Conservation (phyloP, 2,888 invertebrate species). For the Dasypolia templi region DNA sequence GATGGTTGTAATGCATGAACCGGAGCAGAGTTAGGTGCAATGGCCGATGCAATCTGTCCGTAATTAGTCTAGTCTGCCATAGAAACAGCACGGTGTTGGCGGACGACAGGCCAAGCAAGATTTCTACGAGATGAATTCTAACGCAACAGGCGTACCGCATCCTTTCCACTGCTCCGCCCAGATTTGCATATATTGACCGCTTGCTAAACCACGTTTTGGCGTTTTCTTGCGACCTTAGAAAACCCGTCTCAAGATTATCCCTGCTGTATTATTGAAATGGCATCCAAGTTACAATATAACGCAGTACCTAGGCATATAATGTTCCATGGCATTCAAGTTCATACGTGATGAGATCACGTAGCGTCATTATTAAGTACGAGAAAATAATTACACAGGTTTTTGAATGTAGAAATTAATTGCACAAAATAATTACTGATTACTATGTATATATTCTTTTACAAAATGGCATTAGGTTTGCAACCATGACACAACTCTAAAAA, state of each 20-base stretch:
- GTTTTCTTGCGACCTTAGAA: constrained; percentile 36
- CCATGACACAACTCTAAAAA: constrained; percentile 44
- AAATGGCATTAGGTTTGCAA: constrained; percentile 20
- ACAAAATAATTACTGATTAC: constrained; percentile 38
- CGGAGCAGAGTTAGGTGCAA: constrained; percentile 74
- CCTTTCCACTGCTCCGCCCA: constrained; percentile 66
- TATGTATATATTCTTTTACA: constrained; percentile 21
- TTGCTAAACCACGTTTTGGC: constrained; percentile 30
- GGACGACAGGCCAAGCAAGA: constrained; percentile 67
- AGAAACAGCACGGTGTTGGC: constrained; percentile 63
- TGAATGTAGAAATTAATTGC: constrained; percentile 57
- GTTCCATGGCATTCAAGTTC: constrained; percentile 64
- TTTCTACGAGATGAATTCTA: constrained; percentile 74
- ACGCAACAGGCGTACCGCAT: constrained; percentile 69
- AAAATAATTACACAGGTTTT: constrained; percentile 64
- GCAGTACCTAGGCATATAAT: constrained; percentile 42
- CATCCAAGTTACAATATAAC: constrained; percentile 34
- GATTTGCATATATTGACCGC: constrained; percentile 54
- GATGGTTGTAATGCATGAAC: constrained; percentile 74
- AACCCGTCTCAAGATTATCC: constrained; percentile 27
- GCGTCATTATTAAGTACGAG: constrained; percentile 65
- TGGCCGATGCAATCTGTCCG: constrained; percentile 80
- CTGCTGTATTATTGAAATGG: constrained; percentile 24
- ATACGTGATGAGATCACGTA: constrained; percentile 75
- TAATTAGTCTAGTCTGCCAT: constrained; percentile 78